Percentiles rank a stretch among this genome's conserved stretches.
These are phyloP conservation scores for Holothuria leucospilota DNA, from an alignment of 53 echinoderm and acorn worm genomes.

Conservation along the genomic window DNA sequence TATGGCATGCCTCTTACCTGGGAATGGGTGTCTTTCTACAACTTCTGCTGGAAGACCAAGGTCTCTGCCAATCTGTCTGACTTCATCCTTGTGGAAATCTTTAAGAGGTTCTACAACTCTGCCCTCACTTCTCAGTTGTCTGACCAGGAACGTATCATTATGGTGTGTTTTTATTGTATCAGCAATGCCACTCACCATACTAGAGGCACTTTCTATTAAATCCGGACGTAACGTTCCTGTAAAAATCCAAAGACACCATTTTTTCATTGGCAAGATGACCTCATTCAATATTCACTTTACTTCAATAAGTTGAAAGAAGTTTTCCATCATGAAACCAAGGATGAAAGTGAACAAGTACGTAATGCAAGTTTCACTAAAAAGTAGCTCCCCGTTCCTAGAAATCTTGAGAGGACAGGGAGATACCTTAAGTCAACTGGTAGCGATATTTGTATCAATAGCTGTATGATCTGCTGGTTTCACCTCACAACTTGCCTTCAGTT, in stretches of 20 bases:
- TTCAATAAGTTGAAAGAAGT: no score
- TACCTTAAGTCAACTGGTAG: no score
- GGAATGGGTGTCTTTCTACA: constrained; percentile 98
- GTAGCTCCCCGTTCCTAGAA: no score
- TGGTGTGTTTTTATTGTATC: constrained; percentile 98
- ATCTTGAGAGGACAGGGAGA: no score
- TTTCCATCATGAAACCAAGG: no score
- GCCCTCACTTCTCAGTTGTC: constrained; percentile 82
- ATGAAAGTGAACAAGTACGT: no score
- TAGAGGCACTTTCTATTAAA: constrained; percentile 95
- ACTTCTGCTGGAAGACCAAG: constrained; percentile 89
- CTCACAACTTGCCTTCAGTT: no score
- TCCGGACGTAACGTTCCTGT: constrained; percentile 93
- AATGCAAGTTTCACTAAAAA: no score
- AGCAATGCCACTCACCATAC: constrained; percentile 86
- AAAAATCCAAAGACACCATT: not conserved
- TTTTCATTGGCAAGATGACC: not conserved
- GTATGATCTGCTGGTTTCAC: no score
- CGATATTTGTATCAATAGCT: no score
- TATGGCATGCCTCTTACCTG: constrained; percentile 58
- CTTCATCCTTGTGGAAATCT: constrained; percentile 98
- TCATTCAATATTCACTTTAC: not conserved
- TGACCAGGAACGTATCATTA: constrained; percentile 89
- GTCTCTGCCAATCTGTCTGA: constrained; percentile 83
- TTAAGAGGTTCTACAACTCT: constrained; percentile 95